Evolutionary conservation across 2,888 invertebrate genomes (phyloP), one percentile per base, ranked within the genome.

Genomic region (Deilephila elpenor): DNA sequence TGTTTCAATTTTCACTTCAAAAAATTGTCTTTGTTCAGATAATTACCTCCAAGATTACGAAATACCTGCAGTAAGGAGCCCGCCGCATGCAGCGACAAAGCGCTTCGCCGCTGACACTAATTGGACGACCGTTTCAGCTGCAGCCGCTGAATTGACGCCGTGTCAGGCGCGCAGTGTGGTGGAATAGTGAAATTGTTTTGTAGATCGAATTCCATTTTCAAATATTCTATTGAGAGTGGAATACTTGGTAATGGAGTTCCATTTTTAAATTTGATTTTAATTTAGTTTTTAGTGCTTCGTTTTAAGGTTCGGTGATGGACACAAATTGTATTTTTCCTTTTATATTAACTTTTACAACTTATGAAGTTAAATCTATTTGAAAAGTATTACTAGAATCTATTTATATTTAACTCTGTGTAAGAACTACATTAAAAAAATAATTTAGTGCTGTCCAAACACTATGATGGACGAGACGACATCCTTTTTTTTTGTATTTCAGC

Each of bases 11-110:
- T 37, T 44, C 20, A 6, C 20, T 64, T 11, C 4, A 44, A 34
- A 11, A 25, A 32, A 61, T 44, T 17, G 59, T 29, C 20, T 67
- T 59, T 73, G 70, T 73, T 67, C 72, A 71, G 74, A 70, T 44
- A 72, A 74, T 71, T 71, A 61, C 62, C 59, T 70, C 73, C 73
- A 72, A 81, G 80, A 81, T 79, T 78, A 80, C 75, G 67, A 75
- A 80, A 82, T 62, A 78, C 74, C 81, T 79, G 78, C 75, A 80
- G 80, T 81, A 78, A 79, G 79, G 74, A 74, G 78, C 77, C 73
- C 71, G 72, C 61, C 67, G 71, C 75, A 71, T 74, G 77, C 77
- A 76, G 74, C 76, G 77, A 82, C 84, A 84, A 86, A 82, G 80
- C 73, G 70, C 71, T 73, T 72, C 34, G 37, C 34, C 32, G 73